Conservation (phyloP, 2,113 vertebrate species). For the Ictalurus punctatus region DNA sequence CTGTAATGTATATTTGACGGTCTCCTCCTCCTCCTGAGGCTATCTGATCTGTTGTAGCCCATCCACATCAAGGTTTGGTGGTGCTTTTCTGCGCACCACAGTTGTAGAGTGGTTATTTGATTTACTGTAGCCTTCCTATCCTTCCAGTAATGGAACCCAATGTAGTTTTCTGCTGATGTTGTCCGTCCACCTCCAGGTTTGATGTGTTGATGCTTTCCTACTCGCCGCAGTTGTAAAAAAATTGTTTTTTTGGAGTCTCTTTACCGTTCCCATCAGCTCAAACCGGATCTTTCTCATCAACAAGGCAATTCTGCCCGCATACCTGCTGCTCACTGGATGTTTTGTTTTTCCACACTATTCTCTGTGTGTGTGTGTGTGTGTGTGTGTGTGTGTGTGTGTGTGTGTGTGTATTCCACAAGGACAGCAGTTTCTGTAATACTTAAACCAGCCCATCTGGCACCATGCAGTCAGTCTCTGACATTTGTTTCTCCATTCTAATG, state of each 20-base stretch:
- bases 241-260: not conserved
- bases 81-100: not conserved
- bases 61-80: not conserved
- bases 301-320: not conserved
- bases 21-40: not conserved
- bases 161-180: no score
- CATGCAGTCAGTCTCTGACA: not conserved
- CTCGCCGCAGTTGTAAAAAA: not conserved
- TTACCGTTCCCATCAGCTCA: not conserved
- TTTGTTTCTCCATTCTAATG: not conserved
- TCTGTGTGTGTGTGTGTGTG: not conserved
- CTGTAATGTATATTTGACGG: no score
- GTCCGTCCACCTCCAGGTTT: no score
- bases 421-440: not conserved
- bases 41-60: not conserved
- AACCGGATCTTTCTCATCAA: not conserved
- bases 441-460: not conserved
- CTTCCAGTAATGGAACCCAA: no score
- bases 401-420: not conserved
- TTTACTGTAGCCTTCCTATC: no score
- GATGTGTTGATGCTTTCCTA: not conserved
- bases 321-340: not conserved
- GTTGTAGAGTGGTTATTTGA: not conserved
- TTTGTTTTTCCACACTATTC: not conserved
- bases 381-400: no score